A percentile compares a stretch with the other conserved stretches of the same genome.
phyloP scores from a whole-genome alignment of 2,113 vertebrate species.

The Myotis brandtii region DNA sequence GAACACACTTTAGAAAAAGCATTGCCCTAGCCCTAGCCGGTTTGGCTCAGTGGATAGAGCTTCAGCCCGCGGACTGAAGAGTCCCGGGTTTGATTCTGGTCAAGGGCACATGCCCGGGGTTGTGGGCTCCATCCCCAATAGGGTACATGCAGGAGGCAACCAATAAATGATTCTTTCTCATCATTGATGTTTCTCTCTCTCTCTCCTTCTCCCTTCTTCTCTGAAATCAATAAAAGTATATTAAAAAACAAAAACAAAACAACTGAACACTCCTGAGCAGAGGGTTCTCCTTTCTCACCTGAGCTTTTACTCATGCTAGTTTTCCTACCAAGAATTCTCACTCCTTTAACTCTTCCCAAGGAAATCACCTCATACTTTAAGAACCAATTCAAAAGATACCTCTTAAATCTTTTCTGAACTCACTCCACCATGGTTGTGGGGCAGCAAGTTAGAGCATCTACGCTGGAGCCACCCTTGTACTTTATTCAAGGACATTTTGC shows the following conservation, averaged over 20 bases:
- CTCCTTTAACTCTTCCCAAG: background rate
- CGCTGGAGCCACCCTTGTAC: background rate
- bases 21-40: too few relatives aligned
- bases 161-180: too few relatives aligned
- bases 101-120: too few relatives aligned
- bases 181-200: too few relatives aligned
- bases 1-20: background rate
- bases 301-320: background rate
- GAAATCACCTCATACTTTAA: background rate
- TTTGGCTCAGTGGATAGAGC: too few relatives aligned
- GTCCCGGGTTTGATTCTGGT: too few relatives aligned
- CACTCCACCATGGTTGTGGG: background rate
- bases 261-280: background rate
- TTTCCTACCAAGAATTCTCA: background rate
- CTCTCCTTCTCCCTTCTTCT: too few relatives aligned
- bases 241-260: too few relatives aligned
- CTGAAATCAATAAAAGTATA: too few relatives aligned
- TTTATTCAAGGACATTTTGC: slow-evolving; percentile 3
- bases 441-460: background rate
- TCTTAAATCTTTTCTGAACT: background rate
- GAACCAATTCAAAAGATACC: background rate
- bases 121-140: too few relatives aligned
- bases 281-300: background rate
- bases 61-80: too few relatives aligned
- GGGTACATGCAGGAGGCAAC: too few relatives aligned